A percentile compares a stretch with the other conserved stretches of the same genome.
phyloP scores from a whole-genome alignment of 2,113 vertebrate species.

The Gorilla gorilla region DNA sequence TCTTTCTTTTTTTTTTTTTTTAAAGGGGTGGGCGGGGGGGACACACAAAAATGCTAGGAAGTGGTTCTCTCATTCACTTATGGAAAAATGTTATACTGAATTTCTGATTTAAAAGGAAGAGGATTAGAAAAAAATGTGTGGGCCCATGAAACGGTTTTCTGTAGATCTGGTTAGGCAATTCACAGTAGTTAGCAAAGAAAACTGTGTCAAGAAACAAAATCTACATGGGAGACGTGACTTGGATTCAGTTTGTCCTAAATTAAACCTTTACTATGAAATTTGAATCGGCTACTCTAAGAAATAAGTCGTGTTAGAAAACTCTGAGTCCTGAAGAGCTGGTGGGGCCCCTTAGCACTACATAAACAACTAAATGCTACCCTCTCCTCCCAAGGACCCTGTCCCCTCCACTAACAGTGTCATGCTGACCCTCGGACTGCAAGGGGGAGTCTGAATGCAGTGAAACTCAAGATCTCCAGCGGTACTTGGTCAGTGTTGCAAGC shows the following conservation, averaged over 20 bases:
- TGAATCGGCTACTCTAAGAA: conserved; percentile 8
- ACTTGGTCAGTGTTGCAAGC: neutral
- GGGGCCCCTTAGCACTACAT: neutral
- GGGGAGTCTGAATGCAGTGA: neutral
- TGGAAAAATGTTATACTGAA: conserved; percentile 70
- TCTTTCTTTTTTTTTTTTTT: neutral
- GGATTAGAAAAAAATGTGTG: conserved; percentile 8
- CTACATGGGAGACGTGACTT: neutral
- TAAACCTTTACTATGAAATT: conserved; percentile 50
- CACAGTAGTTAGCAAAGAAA: conserved; percentile 46
- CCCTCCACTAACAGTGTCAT: neutral
- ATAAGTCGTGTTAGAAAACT: neutral
- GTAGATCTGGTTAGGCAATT: neutral
- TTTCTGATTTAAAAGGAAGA: conserved; percentile 44
- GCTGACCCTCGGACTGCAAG: neutral
- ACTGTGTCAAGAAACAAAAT: conserved; percentile 51
- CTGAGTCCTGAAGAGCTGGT: neutral
- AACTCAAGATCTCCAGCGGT: neutral
- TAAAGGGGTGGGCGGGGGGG: neutral
- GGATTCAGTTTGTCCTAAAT: neutral
- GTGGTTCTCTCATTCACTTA: conserved; percentile 45
- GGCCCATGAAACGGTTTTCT: neutral
- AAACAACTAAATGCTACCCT: neutral
- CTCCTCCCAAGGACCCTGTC: neutral
- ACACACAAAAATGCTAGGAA: conserved; percentile 48